Conservation (phyloP, 1,140 invertebrate species). For the Pararge aegeria region DNA sequence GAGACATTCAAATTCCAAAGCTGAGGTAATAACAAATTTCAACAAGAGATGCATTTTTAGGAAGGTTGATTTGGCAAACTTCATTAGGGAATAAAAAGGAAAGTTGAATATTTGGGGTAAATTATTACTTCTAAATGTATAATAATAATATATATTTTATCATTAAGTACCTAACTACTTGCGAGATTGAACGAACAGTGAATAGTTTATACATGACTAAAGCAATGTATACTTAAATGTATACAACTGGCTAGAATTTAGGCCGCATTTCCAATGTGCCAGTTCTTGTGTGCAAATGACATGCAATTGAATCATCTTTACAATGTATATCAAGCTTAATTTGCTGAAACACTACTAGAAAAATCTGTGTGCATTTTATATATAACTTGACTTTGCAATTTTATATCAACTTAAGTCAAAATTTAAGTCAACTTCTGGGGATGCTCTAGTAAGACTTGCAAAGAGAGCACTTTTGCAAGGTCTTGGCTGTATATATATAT, state of each 20-base stretch:
- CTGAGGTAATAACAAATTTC: conserved; percentile 55
- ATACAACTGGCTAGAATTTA: conserved; percentile 1
- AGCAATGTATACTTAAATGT: not conserved
- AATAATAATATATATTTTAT: conserved; percentile 31
- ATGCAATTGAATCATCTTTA: too few relatives aligned
- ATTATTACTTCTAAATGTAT: conserved; percentile 50
- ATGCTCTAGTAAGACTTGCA: too few relatives aligned
- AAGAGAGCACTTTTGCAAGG: too few relatives aligned
- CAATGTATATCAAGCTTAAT: too few relatives aligned
- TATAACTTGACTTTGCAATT: too few relatives aligned
- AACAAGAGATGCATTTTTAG: conserved; percentile 58
- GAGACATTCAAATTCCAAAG: conserved; percentile 23
- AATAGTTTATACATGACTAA: conserved; percentile 32
- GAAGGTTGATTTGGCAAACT: conserved; percentile 70
- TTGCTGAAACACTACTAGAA: too few relatives aligned
- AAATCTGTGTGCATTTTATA: too few relatives aligned
- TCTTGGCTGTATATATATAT: too few relatives aligned
- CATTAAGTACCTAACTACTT: conserved; percentile 57
- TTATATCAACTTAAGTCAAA: too few relatives aligned
- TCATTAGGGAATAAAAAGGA: conserved; percentile 60
- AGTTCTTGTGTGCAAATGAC: too few relatives aligned
- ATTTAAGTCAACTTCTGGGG: too few relatives aligned
- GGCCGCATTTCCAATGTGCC: too few relatives aligned
- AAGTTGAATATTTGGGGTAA: conserved; percentile 45
- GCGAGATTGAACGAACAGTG: conserved; percentile 49